Evolutionary conservation across 2,888 invertebrate genomes (phyloP).

Genomic region (Nemapogon koenigi): DNA sequence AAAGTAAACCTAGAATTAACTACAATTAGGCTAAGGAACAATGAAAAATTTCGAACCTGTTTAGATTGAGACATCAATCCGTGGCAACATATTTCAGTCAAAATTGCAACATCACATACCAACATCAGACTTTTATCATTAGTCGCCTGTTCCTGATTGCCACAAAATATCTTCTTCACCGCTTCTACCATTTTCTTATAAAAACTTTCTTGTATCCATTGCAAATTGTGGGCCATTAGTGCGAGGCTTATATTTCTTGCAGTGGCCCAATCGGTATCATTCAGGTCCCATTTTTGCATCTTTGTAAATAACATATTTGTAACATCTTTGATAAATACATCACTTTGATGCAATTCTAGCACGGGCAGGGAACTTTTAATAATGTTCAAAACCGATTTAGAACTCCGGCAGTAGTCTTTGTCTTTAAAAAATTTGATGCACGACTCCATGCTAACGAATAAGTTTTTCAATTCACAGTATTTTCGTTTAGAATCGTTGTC

Average conservation of each 20-base stretch:
- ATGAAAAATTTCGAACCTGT: conserved; percentile 25
- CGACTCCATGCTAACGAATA: conserved; percentile 40
- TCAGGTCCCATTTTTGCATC: conserved; percentile 33
- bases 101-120: conserved; percentile 60
- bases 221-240: conserved; percentile 63
- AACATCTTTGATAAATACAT: conserved; percentile 52
- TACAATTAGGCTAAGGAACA: not conserved
- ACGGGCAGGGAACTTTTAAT: conserved; percentile 62
- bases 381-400: conserved; percentile 37
- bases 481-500: conserved; percentile 49
- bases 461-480: conserved; percentile 37
- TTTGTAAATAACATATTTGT: conserved; percentile 37
- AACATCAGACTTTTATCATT: conserved; percentile 59
- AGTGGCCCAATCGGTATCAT: conserved; percentile 36
- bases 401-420: conserved; percentile 27
- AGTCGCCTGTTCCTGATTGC: conserved; percentile 39
- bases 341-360: conserved; percentile 66
- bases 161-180: conserved; percentile 61
- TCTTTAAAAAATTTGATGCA: conserved; percentile 42
- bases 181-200: conserved; percentile 61
- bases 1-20: not conserved
- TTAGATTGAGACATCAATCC: conserved; percentile 52
- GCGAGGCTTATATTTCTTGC: conserved; percentile 49
- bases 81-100: conserved; percentile 70
- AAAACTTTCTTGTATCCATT: conserved; percentile 57